A percentile compares a stretch with the other conserved stretches of the same genome.
Conservation (phyloP, 92 coral and sea anemone genomes). For the Epizoanthus ramosus region DNA sequence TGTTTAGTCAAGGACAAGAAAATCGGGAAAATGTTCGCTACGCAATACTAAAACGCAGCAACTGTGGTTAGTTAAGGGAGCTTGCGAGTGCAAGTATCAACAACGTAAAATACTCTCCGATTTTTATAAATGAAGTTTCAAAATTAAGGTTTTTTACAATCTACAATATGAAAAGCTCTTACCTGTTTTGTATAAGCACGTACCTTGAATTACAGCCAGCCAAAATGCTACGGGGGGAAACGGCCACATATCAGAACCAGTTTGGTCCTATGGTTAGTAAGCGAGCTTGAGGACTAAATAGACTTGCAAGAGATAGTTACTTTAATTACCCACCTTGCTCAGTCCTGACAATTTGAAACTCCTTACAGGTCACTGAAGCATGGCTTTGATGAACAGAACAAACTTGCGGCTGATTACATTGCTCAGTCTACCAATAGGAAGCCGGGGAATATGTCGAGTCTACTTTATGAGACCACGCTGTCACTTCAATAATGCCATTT, state of each 20-base stretch:
- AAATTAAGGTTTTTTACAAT: no score
- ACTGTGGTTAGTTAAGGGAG: no score
- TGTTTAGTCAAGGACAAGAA: not conserved
- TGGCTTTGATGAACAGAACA: conserved; percentile 11
- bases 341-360: conserved; percentile 2
- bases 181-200: conserved; percentile 5
- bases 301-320: not conserved
- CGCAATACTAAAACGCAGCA: not conserved
- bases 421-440: conserved; percentile 14
- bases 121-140: no score
- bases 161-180: not conserved
- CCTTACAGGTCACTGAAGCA: conserved; percentile 5
- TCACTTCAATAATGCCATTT: conserved; percentile 6
- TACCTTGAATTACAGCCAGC: not conserved
- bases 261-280: not conserved
- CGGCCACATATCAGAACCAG: not conserved
- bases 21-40: not conserved
- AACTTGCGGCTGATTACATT: not conserved
- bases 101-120: no score
- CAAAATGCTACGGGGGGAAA: not conserved
- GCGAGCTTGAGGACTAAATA: not conserved
- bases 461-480: not conserved
- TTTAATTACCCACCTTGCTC: conserved; percentile 28
- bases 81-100: no score
- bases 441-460: not conserved